phyloP scores from a whole-genome alignment of 2,888 invertebrate species.

The Tipula helvola region DNA sequence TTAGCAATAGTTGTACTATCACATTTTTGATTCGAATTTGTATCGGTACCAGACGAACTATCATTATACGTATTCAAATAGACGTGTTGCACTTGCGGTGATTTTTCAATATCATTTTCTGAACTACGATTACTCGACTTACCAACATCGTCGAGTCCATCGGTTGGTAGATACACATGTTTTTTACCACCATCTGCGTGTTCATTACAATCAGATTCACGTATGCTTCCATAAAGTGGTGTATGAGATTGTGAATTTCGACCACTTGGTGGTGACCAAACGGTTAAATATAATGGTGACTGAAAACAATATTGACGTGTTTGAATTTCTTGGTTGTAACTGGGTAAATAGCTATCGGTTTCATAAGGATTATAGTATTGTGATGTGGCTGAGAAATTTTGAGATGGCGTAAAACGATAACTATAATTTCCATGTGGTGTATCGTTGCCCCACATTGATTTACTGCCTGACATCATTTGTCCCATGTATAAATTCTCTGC shows the following conservation, averaged over 20 bases:
- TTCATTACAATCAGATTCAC: slow-evolving; percentile 30
- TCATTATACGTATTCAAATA: neutral
- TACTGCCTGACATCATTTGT: slow-evolving; percentile 24
- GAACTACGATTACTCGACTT: neutral
- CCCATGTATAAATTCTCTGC: slow-evolving; percentile 25
- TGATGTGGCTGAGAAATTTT: slow-evolving; percentile 28
- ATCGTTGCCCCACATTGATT: slow-evolving; percentile 23
- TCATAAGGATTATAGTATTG: slow-evolving; percentile 34
- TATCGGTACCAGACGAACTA: neutral
- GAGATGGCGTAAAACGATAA: slow-evolving; percentile 35
- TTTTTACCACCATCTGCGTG: slow-evolving; percentile 15
- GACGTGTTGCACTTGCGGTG: neutral
- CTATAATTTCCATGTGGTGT: slow-evolving; percentile 34
- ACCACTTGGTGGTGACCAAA: slow-evolving; percentile 35
- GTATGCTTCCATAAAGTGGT: slow-evolving; percentile 32
- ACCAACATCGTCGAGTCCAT: neutral
- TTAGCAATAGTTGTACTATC: neutral
- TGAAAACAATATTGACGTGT: slow-evolving; percentile 36
- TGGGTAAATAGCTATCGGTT: slow-evolving; percentile 35
- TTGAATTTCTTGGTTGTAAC: slow-evolving; percentile 33
- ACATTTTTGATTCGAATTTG: neutral
- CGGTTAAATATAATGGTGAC: slow-evolving; percentile 34
- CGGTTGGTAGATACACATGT: slow-evolving; percentile 33
- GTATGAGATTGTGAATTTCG: slow-evolving; percentile 32
- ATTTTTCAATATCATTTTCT: slow-evolving; percentile 6